Conservation (phyloP, 2,113 vertebrate species). For the Sapayoa aenigma region DNA sequence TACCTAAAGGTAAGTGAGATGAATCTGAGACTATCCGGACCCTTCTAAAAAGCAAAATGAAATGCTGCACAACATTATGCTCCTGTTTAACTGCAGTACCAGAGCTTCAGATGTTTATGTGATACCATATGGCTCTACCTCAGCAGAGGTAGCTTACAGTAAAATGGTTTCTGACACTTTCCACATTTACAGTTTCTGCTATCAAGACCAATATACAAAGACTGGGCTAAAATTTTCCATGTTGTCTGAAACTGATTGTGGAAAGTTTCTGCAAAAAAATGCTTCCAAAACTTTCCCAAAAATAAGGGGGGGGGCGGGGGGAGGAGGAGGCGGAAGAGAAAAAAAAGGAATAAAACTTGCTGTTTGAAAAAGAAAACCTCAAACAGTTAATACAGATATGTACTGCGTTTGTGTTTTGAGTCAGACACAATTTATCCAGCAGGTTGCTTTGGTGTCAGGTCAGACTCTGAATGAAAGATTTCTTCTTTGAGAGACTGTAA, state of each 20-base stretch:
- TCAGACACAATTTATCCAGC: background rate
- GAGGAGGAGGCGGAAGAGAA: accelerated
- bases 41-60: background rate
- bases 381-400: background rate
- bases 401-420: background rate
- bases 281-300: background rate
- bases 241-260: background rate
- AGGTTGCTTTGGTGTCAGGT: background rate
- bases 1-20: background rate
- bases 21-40: background rate
- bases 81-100: background rate
- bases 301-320: background rate
- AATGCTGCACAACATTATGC: background rate
- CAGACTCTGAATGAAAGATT: background rate
- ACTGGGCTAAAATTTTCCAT: background rate
- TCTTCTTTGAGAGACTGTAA: background rate
- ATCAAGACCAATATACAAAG: background rate
- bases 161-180: background rate
- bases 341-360: background rate
- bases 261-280: background rate
- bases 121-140: background rate
- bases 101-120: background rate
- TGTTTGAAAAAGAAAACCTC: background rate
- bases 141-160: background rate
- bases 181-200: background rate